A percentile compares a stretch with the other conserved stretches of the same genome.
These are phyloP conservation scores for Solea solea DNA, from an alignment of 2,113 vertebrate species.

Conservation along the genomic window DNA sequence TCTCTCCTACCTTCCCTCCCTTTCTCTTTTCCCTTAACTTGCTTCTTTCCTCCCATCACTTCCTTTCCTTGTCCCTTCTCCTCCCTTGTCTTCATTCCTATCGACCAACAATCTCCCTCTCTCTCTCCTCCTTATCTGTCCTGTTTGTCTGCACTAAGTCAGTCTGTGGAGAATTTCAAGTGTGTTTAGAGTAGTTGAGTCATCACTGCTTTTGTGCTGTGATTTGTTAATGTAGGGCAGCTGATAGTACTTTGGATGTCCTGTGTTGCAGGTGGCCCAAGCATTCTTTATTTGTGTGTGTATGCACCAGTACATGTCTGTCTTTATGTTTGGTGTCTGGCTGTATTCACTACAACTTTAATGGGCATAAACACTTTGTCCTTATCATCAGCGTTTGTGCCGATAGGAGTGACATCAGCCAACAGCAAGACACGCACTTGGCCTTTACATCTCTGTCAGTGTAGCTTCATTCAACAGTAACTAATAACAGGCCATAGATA, in stretches of 20 bases:
- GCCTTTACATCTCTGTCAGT: constrained; percentile 57
- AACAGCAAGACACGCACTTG: constrained; percentile 43
- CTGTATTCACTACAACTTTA: constrained; percentile 55
- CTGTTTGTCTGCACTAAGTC: constrained; percentile 33
- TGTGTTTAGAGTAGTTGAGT: constrained; percentile 73
- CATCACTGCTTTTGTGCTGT: constrained; percentile 57
- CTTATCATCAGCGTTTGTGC: constrained; percentile 61
- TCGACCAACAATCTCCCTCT: constrained; percentile 15
- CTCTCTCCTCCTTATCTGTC: constrained; percentile 32
- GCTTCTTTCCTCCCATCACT: constrained; percentile 13
- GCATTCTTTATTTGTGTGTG: constrained; percentile 42
- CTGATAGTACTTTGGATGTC: constrained; percentile 54
- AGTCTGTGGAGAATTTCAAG: constrained; percentile 55
- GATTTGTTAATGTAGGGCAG: constrained; percentile 62
- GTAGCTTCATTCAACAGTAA: constrained; percentile 62
- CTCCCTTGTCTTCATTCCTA: constrained; percentile 17
- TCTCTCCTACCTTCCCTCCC: constrained; percentile 20
- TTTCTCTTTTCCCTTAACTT: constrained; percentile 24
- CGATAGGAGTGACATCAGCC: constrained; percentile 51
- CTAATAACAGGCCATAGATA: constrained; percentile 66
- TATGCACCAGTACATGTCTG: constrained; percentile 14
- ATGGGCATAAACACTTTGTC: constrained; percentile 59
- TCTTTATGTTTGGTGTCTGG: constrained; percentile 52
- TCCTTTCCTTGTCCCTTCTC: constrained; percentile 22
- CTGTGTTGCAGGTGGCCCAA: constrained; percentile 67